Base-by-base conservation (phyloP, 2,113 vertebrate species). In the Corydoras maculifer region DNA sequence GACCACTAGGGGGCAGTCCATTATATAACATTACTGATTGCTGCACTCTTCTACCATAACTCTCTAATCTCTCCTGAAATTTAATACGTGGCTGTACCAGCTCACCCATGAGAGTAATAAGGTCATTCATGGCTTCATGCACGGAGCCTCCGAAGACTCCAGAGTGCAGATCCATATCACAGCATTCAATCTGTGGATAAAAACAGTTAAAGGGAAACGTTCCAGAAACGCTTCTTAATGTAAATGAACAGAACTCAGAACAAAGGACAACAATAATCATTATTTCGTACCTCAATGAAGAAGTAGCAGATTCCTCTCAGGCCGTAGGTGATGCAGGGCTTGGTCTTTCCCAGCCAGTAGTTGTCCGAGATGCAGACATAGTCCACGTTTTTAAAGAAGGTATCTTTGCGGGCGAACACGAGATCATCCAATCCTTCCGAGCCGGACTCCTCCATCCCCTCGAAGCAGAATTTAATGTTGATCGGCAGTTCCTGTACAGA, bases 391-490 rank as follows among this genome's bases (percentile, higher is more conserved):
- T 93, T 96, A 14, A 99, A 91, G 84, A 99, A 99, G 1, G 81
- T 63, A 59, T 97, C 93, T 76, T 88, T 92, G 8, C 84, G 87
- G 18, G 92, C 77, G 61, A 94, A 91, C 70, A 99, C 92, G 69
- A 98, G 85, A 0, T 96, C 90, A 10, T 98, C 95, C 67, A 98
- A 86, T 48, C 96, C 96, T 76, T 97, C 94, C 0, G 97, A 98
- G 35, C 94, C 95, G 0, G 95, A 98, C 74, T 99, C 97, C 75
- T 99, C 97, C 97, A 99, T 98, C 62, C 97, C 97, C 73, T 99
- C 97, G 0, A 99, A 88, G 76, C 95, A 98, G 85, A 99, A 97
- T 55, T 94, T 94, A 50, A 99, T 66, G 73, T 99, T 99, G 85
- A 99, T 95, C 1, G 97, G 97, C 63, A 98, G 80, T 3, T 94